A percentile compares a stretch with the other conserved stretches of the same genome.
phyloP scores from a whole-genome alignment of 2,888 invertebrate genomes.

The Lottia scabra region DNA sequence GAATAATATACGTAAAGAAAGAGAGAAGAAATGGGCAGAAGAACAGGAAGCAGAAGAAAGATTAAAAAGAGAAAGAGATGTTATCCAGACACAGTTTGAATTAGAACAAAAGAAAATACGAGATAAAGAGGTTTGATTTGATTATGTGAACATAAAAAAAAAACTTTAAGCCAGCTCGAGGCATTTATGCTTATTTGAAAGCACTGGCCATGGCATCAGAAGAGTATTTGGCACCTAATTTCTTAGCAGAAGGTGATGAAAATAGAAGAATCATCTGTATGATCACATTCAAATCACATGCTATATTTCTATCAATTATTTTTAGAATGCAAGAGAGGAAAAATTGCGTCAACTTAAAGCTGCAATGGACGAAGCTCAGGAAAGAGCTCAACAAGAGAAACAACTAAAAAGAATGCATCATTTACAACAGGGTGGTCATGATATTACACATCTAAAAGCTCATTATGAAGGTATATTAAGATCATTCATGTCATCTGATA shows the following conservation, averaged over 20 bases:
- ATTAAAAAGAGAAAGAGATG: slow-evolving; percentile 79
- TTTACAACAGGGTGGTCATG: slow-evolving; percentile 64
- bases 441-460: slow-evolving; percentile 56
- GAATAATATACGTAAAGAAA: slow-evolving; percentile 80
- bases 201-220: no score
- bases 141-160: no score
- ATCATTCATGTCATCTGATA: no score
- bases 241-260: no score
- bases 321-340: slow-evolving; percentile 78
- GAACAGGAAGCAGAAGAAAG: slow-evolving; percentile 86
- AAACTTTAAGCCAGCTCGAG: no score
- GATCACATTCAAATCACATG: no score
- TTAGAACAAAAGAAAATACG: slow-evolving; percentile 76
- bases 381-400: slow-evolving; percentile 59
- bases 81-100: slow-evolving; percentile 77
- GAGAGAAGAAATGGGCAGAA: slow-evolving; percentile 79
- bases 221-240: no score
- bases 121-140: slow-evolving; percentile 50
- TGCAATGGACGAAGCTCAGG: slow-evolving; percentile 82
- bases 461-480: slow-evolving; percentile 54
- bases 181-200: no score
- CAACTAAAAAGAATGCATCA: slow-evolving; percentile 57
- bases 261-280: no score
- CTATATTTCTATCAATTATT: not conserved
- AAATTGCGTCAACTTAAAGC: slow-evolving; percentile 82